Evolutionary conservation across 1,140 invertebrate species (phyloP).

Genomic region (Drosophila repleta): DNA sequence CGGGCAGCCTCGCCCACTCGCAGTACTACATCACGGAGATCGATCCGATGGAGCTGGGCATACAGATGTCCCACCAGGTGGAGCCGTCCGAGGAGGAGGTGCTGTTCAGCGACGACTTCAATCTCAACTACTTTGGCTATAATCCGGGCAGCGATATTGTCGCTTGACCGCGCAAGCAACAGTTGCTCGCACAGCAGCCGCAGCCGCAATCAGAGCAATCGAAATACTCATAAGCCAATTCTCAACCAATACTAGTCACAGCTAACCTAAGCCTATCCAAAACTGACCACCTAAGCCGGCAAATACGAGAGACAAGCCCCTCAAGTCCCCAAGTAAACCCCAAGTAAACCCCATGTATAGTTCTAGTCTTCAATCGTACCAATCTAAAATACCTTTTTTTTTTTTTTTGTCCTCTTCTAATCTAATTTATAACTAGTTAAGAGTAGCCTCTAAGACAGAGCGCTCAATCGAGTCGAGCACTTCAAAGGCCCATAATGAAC

Average conservation of each 20-base stretch:
- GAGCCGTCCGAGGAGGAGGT: slow-evolving; percentile 79
- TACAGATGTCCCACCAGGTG: slow-evolving; percentile 76
- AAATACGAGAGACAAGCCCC: background rate
- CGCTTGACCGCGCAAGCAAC: slow-evolving; percentile 73
- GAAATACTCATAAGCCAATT: slow-evolving; percentile 72
- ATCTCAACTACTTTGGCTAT: slow-evolving; percentile 83
- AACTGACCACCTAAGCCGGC: slow-evolving; percentile 55
- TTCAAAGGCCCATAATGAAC: background rate
- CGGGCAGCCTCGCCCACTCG: slow-evolving; percentile 42
- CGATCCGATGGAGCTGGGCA: slow-evolving; percentile 83
- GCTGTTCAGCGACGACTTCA: slow-evolving; percentile 82
- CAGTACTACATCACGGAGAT: slow-evolving; percentile 83
- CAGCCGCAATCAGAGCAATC: slow-evolving; percentile 46
- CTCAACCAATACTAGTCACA: slow-evolving; percentile 77
- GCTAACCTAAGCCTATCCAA: slow-evolving; percentile 34
- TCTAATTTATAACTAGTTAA: slow-evolving; percentile 42
- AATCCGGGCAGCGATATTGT: slow-evolving; percentile 81
- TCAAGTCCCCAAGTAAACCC: background rate
- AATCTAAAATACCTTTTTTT: slow-evolving; percentile 35
- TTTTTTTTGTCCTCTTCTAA: slow-evolving; percentile 55
- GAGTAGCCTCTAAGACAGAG: slow-evolving; percentile 41
- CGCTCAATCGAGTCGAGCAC: background rate
- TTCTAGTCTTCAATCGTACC: slow-evolving; percentile 72
- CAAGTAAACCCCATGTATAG: slow-evolving; percentile 52
- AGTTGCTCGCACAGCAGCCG: slow-evolving; percentile 6